phyloP scores from a whole-genome alignment of 35 echinoderm and acorn worm genomes.

The Heliocidaris erythrogramma region DNA sequence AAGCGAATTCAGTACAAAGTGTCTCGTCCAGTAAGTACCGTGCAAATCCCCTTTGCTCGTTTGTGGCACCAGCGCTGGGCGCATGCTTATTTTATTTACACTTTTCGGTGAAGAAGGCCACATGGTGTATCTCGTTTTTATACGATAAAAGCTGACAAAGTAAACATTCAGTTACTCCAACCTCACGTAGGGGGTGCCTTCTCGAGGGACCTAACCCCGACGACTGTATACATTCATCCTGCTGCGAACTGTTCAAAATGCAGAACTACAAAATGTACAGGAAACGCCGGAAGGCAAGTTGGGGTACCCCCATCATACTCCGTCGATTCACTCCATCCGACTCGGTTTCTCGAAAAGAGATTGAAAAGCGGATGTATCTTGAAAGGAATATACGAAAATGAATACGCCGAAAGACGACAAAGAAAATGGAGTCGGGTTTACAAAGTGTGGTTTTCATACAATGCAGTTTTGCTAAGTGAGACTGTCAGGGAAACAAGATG shows the following conservation, averaged over 20 bases:
- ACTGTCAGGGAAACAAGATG: background rate
- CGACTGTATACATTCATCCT: background rate
- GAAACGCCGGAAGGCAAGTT: background rate
- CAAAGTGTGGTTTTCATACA: background rate
- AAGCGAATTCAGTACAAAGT: background rate
- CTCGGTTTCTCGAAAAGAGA: background rate
- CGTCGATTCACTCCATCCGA: background rate
- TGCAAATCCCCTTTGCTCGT: background rate
- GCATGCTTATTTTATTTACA: background rate
- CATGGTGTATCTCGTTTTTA: background rate
- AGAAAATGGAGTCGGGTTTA: background rate
- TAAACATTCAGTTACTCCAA: background rate
- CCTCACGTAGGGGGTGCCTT: background rate
- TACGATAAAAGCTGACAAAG: slow-evolving; percentile 3
- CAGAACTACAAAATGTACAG: background rate
- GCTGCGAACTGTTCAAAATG: background rate
- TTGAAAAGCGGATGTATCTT: background rate
- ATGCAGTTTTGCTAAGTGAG: background rate
- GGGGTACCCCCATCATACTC: background rate
- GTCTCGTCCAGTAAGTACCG: background rate
- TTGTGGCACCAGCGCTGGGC: background rate
- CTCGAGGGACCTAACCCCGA: background rate
- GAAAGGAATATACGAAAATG: background rate
- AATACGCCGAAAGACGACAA: background rate
- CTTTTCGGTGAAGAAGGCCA: background rate